These are phyloP conservation scores for Phymatocera aterrima DNA, from an alignment of 2,888 invertebrate species.

Conservation along the genomic window DNA sequence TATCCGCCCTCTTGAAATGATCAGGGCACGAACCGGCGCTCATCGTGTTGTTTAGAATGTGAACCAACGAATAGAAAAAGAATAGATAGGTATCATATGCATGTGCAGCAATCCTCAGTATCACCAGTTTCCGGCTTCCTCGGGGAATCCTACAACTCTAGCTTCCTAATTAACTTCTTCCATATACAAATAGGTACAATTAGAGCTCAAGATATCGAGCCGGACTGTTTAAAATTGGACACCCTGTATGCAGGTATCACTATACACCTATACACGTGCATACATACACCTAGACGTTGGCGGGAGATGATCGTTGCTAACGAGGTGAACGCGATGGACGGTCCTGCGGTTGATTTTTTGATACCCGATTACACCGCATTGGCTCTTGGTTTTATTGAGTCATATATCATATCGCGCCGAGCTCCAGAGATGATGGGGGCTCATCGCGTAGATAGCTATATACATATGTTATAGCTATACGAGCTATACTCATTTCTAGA, in stretches of 20 bases:
- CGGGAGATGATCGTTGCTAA: slow-evolving; percentile 34
- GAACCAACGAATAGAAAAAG: too few relatives aligned
- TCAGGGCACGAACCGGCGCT: neutral
- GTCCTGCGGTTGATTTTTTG: slow-evolving; percentile 41
- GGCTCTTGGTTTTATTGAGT: slow-evolving; percentile 71
- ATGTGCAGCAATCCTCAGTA: too few relatives aligned
- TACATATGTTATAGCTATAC: neutral
- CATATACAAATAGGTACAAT: too few relatives aligned
- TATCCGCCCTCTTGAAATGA: neutral
- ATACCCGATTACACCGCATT: slow-evolving; percentile 49
- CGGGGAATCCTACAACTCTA: too few relatives aligned
- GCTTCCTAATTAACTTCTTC: too few relatives aligned
- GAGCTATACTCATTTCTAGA: too few relatives aligned
- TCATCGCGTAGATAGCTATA: neutral
- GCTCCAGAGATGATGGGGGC: slow-evolving; percentile 6
- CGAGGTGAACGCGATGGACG: slow-evolving; percentile 37
- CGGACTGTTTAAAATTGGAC: too few relatives aligned
- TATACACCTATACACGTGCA: neutral
- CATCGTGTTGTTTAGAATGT: neutral
- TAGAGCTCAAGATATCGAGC: too few relatives aligned
- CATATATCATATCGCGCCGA: slow-evolving; percentile 68
- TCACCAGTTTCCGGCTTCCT: too few relatives aligned
- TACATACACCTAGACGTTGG: neutral
- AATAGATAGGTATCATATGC: too few relatives aligned
- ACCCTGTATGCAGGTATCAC: neutral